Conservation (phyloP, 2,888 invertebrate genomes). For the Polymixis flavicincta region DNA sequence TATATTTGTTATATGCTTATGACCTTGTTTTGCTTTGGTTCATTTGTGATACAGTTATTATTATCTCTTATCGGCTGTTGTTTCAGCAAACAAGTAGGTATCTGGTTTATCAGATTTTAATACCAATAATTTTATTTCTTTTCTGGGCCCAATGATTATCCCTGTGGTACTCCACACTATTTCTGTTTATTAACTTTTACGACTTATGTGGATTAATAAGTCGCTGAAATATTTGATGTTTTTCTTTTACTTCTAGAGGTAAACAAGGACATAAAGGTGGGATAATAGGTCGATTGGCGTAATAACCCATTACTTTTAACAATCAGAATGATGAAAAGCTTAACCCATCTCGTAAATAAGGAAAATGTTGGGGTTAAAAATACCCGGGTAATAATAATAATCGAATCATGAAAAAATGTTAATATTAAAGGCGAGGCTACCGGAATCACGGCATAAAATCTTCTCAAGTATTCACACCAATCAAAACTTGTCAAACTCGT, state of each 20-base stretch:
- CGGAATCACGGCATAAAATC: conserved; percentile 66
- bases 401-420: conserved; percentile 60
- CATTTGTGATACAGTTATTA: conserved; percentile 3
- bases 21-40: conserved; percentile 25
- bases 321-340: neutral
- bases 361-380: conserved; percentile 11
- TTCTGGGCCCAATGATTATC: neutral
- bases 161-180: conserved; percentile 1
- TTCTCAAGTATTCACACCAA: conserved; percentile 81
- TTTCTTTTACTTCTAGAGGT: conserved; percentile 1
- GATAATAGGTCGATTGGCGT: neutral
- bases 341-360: neutral
- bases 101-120: neutral
- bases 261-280: conserved; percentile 23
- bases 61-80: neutral
- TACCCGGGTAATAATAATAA: conserved; percentile 41
- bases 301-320: conserved; percentile 13
- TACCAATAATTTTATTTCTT: neutral
- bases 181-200: neutral
- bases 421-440: conserved; percentile 57
- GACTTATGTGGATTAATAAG: neutral
- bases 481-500: conserved; percentile 85
- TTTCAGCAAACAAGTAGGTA: neutral
- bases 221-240: conserved; percentile 2
- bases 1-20: conserved; percentile 27